Evolutionary conservation across 1,140 invertebrate genomes (phyloP).

Genomic region (Drosophila orosa): DNA sequence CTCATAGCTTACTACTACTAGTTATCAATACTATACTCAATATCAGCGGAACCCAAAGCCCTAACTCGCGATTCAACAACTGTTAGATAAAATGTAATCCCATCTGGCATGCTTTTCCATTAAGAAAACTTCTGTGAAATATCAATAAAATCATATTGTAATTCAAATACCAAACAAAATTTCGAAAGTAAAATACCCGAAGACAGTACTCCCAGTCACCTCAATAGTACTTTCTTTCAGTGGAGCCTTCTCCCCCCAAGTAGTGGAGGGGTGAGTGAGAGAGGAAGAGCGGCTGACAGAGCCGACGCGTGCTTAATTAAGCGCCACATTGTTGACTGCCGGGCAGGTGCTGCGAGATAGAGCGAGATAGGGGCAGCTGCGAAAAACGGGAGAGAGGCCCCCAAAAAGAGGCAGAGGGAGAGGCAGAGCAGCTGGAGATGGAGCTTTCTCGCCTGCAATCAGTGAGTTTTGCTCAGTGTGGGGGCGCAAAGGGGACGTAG

Average conservation of each 20-base stretch:
- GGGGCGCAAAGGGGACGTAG: neutral
- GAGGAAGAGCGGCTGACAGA: conserved; percentile 25
- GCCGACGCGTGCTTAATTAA: conserved; percentile 76
- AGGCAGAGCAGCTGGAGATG: conserved; percentile 8
- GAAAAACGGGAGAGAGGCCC: neutral
- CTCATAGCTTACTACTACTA: too few relatives aligned
- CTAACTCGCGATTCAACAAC: too few relatives aligned
- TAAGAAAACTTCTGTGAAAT: neutral
- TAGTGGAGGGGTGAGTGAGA: conserved; percentile 7
- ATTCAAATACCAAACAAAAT: neutral
- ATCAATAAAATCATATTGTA: neutral
- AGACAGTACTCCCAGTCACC: neutral
- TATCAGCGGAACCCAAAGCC: too few relatives aligned
- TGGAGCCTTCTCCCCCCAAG: conserved; percentile 1
- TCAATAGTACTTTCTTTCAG: conserved; percentile 6
- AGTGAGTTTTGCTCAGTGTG: conserved; percentile 37
- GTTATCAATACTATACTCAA: too few relatives aligned
- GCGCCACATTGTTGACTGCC: conserved; percentile 53
- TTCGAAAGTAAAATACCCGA: neutral
- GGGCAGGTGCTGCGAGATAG: conserved; percentile 18
- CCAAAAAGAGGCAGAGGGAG: conserved; percentile 12
- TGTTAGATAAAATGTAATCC: too few relatives aligned
- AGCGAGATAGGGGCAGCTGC: conserved; percentile 23
- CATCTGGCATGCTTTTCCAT: too few relatives aligned
- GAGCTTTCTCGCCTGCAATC: conserved; percentile 50